Conservation (phyloP, 2,888 invertebrate species). For the Apantesis nais region DNA sequence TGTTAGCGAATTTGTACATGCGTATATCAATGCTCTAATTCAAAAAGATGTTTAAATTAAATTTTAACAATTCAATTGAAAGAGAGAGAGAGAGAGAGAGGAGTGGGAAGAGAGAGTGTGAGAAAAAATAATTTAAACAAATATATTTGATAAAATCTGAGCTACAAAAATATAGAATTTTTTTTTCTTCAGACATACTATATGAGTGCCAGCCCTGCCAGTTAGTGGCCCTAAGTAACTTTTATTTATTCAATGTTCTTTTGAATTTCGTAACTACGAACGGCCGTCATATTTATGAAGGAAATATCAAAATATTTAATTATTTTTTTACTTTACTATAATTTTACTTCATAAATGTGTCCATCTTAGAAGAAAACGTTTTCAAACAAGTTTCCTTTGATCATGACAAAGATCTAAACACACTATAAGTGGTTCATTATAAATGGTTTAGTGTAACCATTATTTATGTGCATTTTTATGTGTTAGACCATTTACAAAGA, state of each 20-base stretch:
- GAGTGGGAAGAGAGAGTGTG: too few species aligned
- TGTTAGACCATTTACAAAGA: conserved; percentile 3
- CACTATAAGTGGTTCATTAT: not conserved
- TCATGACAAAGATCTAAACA: not conserved
- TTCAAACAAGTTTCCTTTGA: not conserved
- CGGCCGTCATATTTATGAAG: not conserved
- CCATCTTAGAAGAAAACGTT: not conserved
- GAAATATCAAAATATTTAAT: not conserved
- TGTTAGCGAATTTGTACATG: not conserved
- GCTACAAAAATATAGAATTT: not conserved
- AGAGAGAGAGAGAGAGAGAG: too few species aligned
- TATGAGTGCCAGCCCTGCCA: not conserved
- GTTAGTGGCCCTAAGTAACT: not conserved
- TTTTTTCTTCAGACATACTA: not conserved
- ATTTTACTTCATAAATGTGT: not conserved
- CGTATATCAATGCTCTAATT: not conserved
- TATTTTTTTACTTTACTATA: not conserved
- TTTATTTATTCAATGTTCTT: not conserved
- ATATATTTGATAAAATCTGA: not conserved
- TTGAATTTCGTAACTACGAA: not conserved
- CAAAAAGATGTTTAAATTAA: not conserved
- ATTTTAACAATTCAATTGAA: too few species aligned
- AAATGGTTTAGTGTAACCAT: not conserved
- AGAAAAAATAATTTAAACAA: too few species aligned
- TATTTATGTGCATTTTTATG: not conserved